phyloP scores from a whole-genome alignment of 2,113 vertebrate genomes.

The Centropristis striata region DNA sequence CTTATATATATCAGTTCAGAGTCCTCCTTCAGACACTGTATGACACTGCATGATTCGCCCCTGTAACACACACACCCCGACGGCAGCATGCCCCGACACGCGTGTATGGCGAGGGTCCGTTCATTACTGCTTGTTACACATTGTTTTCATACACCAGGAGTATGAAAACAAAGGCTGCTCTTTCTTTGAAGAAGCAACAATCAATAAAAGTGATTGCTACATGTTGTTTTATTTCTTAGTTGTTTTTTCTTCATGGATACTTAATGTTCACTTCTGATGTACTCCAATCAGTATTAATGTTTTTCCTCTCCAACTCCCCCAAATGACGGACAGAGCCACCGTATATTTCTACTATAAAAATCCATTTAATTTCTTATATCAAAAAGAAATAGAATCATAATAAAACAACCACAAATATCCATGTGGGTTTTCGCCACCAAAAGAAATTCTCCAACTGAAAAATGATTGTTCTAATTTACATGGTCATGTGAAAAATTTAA shows the following conservation, averaged over 20 bases:
- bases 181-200: conserved; percentile 53
- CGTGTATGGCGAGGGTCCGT: too few relatives aligned
- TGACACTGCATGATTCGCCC: too few relatives aligned
- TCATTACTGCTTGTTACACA: too few relatives aligned
- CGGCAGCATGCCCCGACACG: too few relatives aligned
- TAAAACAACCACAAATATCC: conserved; percentile 78
- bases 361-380: conserved; percentile 87
- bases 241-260: conserved; percentile 68
- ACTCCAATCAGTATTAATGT: conserved; percentile 80
- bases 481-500: conserved; percentile 55
- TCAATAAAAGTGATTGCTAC: conserved; percentile 64
- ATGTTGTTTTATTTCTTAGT: conserved; percentile 87
- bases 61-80: too few relatives aligned
- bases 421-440: conserved; percentile 73
- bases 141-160: too few relatives aligned
- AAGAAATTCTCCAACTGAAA: conserved; percentile 72
- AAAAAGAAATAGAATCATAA: conserved; percentile 82
- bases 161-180: too few relatives aligned
- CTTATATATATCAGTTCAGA: too few relatives aligned
- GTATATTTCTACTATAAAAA: conserved; percentile 90
- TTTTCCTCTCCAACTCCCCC: conserved; percentile 84
- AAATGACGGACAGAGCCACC: conserved; percentile 85
- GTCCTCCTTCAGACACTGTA: too few relatives aligned
- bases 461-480: conserved; percentile 72
- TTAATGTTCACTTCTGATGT: conserved; percentile 15